Evolutionary conservation across 2,113 vertebrate genomes (phyloP).

Genomic region (Apus apus): DNA sequence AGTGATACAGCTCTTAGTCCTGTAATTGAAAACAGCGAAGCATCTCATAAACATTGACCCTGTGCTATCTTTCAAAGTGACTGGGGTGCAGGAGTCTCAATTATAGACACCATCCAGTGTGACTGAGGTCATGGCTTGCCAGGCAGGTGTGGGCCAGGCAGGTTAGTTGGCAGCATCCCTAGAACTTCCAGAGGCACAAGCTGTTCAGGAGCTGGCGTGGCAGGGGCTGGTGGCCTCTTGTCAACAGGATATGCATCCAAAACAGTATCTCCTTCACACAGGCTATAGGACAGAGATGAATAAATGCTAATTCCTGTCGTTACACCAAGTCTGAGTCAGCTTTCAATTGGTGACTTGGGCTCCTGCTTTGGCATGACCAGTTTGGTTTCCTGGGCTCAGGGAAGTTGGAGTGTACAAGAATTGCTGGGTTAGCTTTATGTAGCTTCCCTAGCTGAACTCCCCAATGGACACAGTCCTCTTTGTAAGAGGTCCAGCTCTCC

Average conservation of each 20-base stretch:
- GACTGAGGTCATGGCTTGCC: accelerated
- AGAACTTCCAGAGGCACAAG: background rate
- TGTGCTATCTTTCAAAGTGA: background rate
- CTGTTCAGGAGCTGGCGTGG: accelerated
- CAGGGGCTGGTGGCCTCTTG: background rate
- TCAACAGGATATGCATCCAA: background rate
- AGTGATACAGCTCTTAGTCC: background rate
- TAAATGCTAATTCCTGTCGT: background rate
- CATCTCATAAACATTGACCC: background rate
- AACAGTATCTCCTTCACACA: background rate
- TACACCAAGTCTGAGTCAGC: background rate
- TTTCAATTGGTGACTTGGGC: background rate
- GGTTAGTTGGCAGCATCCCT: too few relatives aligned
- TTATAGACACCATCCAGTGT: background rate
- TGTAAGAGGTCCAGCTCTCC: background rate
- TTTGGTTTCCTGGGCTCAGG: background rate
- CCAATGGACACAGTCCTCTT: background rate
- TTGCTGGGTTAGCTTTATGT: background rate
- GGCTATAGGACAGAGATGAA: background rate
- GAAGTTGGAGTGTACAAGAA: background rate
- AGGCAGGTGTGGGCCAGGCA: background rate
- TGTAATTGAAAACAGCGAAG: background rate
- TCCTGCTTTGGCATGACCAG: background rate
- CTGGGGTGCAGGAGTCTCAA: background rate
- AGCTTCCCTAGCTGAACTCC: background rate